Percentiles rank a stretch among this genome's conserved stretches.
These are phyloP conservation scores for Dynastes tityus DNA, from an alignment of 2,888 invertebrate species.

Conservation along the genomic window DNA sequence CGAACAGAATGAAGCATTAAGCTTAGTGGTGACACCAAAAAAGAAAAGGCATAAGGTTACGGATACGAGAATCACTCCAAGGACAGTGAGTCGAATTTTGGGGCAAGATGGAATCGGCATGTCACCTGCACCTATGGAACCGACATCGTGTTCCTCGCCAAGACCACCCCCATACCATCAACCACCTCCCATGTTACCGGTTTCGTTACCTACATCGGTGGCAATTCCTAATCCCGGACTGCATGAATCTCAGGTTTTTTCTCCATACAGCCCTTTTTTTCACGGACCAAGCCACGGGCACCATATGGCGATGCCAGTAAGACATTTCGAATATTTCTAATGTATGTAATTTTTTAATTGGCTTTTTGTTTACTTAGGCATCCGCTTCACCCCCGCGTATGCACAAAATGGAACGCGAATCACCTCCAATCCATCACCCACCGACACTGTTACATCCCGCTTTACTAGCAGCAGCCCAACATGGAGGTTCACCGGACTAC, in stretches of 20 bases:
- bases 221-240: constrained; percentile 97
- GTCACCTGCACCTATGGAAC: constrained; percentile 77
- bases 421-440: constrained; percentile 88
- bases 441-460: constrained; percentile 90
- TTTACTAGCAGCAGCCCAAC: constrained; percentile 87
- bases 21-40: constrained; percentile 94
- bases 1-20: constrained; percentile 94
- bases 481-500: constrained; percentile 87
- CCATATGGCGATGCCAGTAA: constrained; percentile 71
- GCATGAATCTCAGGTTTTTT: constrained; percentile 95
- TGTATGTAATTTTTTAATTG: background rate
- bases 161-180: constrained; percentile 78
- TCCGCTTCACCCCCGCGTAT: constrained; percentile 78
- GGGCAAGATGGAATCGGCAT: constrained; percentile 85
- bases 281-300: constrained; percentile 73
- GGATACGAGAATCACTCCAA: constrained; percentile 92
- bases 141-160: constrained; percentile 77
- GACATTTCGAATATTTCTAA: constrained; percentile 27
- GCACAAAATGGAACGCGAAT: constrained; percentile 83
- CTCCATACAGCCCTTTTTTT: constrained; percentile 93
- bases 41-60: constrained; percentile 98
- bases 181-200: constrained; percentile 88
- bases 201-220: constrained; percentile 93
- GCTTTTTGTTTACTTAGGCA: constrained; percentile 63
- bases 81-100: constrained; percentile 90